Evolutionary conservation across 1,140 invertebrate genomes (phyloP).

Genomic region (Proales similis): DNA sequence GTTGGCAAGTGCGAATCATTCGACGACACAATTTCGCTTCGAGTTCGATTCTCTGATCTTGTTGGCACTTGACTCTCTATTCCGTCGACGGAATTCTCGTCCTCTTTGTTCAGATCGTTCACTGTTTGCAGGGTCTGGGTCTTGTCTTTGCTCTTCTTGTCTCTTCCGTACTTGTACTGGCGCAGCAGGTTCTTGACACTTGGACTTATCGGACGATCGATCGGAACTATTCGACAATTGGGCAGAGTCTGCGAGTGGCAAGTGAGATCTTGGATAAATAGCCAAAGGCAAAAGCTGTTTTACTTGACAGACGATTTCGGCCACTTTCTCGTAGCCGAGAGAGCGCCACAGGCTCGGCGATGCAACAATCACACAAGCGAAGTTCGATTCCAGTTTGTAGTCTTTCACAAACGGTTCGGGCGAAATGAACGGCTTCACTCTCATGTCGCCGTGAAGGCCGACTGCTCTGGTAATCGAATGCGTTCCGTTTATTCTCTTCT

Average conservation of each 20-base stretch:
- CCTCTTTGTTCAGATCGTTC: constrained; percentile 18
- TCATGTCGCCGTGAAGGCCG: constrained; percentile 34
- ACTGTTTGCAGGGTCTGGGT: constrained; percentile 25
- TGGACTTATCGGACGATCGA: constrained; percentile 16
- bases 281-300: background rate
- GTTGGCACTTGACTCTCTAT: too few relatives aligned
- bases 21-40: too few relatives aligned
- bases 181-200: constrained; percentile 30
- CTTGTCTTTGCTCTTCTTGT: constrained; percentile 20
- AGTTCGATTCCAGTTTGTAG: constrained; percentile 16
- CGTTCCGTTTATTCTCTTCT: constrained; percentile 17
- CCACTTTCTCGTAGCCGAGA: constrained; percentile 18
- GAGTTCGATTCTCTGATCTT: too few relatives aligned
- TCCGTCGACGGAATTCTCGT: too few relatives aligned
- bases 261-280: background rate
- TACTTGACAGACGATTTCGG: constrained; percentile 35
- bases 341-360: constrained; percentile 26
- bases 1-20: too few relatives aligned
- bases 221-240: constrained; percentile 28
- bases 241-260: too few relatives aligned
- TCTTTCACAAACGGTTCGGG: background rate
- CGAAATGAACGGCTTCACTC: constrained; percentile 12
- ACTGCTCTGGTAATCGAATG: constrained; percentile 32
- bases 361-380: constrained; percentile 11
- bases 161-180: constrained; percentile 17